These are phyloP conservation scores for Amblyjoppa proteus DNA, from an alignment of 2,888 invertebrate genomes.

Conservation along the genomic window DNA sequence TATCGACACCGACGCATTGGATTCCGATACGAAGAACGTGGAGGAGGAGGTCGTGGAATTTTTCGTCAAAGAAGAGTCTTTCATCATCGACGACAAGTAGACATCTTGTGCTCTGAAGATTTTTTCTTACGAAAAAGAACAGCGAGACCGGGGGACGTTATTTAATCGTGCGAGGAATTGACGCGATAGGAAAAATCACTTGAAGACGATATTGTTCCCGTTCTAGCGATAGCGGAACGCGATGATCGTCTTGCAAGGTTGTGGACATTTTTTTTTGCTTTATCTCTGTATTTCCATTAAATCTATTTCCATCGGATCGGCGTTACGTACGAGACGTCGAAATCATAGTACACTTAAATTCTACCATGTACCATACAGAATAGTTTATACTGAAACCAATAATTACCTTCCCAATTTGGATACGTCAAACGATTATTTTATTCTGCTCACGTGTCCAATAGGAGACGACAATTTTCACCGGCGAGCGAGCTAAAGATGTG, in stretches of 20 bases:
- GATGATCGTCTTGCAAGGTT: constrained; percentile 73
- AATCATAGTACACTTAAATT: constrained; percentile 80
- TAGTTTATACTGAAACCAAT: constrained; percentile 72
- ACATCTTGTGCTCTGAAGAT: constrained; percentile 63
- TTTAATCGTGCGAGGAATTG: constrained; percentile 43
- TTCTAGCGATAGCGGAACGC: constrained; percentile 64
- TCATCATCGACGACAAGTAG: constrained; percentile 89
- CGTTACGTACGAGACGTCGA: constrained; percentile 73
- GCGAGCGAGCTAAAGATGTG: not conserved
- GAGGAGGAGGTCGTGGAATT: constrained; percentile 99
- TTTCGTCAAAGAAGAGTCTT: constrained; percentile 98
- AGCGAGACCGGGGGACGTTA: constrained; percentile 33
- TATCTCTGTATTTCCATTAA: constrained; percentile 69
- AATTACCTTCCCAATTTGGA: constrained; percentile 64
- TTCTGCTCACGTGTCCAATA: constrained; percentile 67
- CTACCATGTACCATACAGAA: constrained; percentile 84
- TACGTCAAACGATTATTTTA: constrained; percentile 35
- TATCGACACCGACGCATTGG: constrained; percentile 96
- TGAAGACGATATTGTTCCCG: constrained; percentile 51
- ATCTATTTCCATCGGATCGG: constrained; percentile 65
- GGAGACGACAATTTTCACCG: constrained; percentile 16
- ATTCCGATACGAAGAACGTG: constrained; percentile 93
- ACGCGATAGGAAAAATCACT: constrained; percentile 44
- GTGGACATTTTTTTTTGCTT: constrained; percentile 73
- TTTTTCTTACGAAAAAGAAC: constrained; percentile 35